Evolutionary conservation across 2,888 invertebrate genomes (phyloP).

Genomic region (Phorcus lineatus): DNA sequence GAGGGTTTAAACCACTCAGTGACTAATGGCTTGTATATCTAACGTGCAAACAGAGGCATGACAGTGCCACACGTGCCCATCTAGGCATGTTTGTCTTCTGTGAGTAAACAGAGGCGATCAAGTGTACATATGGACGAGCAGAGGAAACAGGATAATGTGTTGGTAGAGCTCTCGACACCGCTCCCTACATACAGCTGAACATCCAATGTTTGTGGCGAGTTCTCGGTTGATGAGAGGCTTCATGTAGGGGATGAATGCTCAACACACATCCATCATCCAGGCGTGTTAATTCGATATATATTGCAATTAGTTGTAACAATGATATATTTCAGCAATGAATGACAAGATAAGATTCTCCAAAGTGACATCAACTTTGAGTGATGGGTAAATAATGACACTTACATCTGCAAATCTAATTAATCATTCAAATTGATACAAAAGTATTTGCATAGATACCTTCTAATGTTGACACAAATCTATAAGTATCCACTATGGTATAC

Average conservation of each 20-base stretch:
- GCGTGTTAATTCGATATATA: not conserved
- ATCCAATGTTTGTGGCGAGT: no score
- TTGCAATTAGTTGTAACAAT: not conserved
- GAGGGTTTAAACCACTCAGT: not conserved
- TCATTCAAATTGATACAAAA: no score
- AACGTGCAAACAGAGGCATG: not conserved
- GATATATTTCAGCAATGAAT: not conserved
- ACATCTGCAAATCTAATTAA: no score
- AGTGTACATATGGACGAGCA: constrained; percentile 14
- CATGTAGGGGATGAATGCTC: no score
- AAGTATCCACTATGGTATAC: no score
- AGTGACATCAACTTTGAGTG: no score
- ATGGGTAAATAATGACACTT: no score
- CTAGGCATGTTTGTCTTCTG: not conserved
- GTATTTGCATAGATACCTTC: no score
- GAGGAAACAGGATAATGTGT: not conserved
- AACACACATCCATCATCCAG: no score
- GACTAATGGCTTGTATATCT: constrained; percentile 16
- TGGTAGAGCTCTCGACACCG: not conserved
- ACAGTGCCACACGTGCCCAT: constrained; percentile 5
- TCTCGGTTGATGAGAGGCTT: no score
- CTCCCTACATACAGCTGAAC: no score
- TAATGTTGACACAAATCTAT: no score
- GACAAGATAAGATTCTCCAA: not conserved
- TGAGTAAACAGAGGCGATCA: not conserved